Evolutionary conservation across 2,113 vertebrate genomes (phyloP).

Genomic region (Formicarius rufipectus): DNA sequence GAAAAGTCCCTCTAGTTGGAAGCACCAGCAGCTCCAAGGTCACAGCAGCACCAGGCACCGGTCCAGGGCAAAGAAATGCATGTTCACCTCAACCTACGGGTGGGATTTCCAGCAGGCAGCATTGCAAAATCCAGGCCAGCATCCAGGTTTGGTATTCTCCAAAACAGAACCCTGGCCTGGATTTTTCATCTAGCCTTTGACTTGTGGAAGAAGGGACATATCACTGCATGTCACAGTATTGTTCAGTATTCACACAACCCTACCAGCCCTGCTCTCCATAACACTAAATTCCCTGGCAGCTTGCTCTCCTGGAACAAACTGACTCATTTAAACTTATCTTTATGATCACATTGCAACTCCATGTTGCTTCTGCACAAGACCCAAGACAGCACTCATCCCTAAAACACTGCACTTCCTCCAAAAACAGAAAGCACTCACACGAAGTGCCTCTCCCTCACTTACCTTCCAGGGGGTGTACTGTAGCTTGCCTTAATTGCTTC

Average conservation of each 20-base stretch:
- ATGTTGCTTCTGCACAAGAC: background rate
- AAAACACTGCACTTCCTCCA: background rate
- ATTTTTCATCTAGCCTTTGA: background rate
- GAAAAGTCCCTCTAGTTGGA: background rate
- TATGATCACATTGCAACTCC: background rate
- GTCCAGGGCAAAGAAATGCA: background rate
- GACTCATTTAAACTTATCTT: background rate
- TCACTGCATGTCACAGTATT: background rate
- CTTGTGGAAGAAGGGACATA: background rate
- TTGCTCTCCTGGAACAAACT: background rate
- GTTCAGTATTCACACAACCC: background rate
- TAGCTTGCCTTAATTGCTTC: background rate
- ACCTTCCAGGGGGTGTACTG: background rate
- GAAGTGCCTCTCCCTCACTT: background rate
- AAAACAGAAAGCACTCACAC: background rate
- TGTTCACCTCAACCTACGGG: background rate
- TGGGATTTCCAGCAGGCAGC: background rate
- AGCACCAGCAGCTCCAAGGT: background rate
- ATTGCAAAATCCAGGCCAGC: background rate
- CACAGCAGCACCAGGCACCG: background rate
- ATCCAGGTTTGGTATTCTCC: background rate
- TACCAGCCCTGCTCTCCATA: background rate
- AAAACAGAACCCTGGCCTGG: background rate
- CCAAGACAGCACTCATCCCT: background rate
- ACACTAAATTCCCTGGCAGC: background rate